Conservation (phyloP, 2,888 invertebrate species). For the Bombyx huttoni region DNA sequence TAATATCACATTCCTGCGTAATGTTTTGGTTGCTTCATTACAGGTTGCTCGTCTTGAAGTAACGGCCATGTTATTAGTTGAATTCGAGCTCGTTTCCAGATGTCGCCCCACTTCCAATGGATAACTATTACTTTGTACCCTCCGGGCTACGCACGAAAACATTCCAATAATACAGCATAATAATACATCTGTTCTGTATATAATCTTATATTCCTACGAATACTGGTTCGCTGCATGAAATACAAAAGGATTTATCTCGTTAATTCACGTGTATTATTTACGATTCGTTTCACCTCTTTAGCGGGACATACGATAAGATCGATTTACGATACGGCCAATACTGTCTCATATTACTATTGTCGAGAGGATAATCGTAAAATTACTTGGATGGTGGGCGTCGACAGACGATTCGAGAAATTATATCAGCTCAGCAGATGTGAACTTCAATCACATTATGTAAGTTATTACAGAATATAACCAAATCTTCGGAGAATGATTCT, state of each 20-base stretch:
- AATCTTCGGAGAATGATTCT: slow-evolving; percentile 24
- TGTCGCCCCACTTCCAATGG: slow-evolving; percentile 38
- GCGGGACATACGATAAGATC: slow-evolving; percentile 48
- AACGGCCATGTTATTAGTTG: slow-evolving; percentile 45
- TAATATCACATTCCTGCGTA: not conserved
- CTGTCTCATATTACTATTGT: slow-evolving; percentile 59
- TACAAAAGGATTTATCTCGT: slow-evolving; percentile 53
- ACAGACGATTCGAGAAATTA: not conserved
- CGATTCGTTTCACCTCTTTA: slow-evolving; percentile 61
- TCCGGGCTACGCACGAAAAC: slow-evolving; percentile 34
- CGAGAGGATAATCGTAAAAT: slow-evolving; percentile 32
- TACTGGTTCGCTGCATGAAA: slow-evolving; percentile 13
- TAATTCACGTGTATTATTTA: slow-evolving; percentile 62
- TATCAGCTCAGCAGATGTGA: not conserved
- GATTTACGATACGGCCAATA: slow-evolving; percentile 58
- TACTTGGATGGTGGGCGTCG: slow-evolving; percentile 14
- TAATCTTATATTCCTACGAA: slow-evolving; percentile 17
- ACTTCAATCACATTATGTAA: not conserved
- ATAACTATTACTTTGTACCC: slow-evolving; percentile 34
- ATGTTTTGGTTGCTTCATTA: slow-evolving; percentile 26
- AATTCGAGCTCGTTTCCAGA: slow-evolving; percentile 38
- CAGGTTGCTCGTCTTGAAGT: slow-evolving; percentile 28
- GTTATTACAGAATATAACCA: slow-evolving; percentile 19
- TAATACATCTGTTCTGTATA: slow-evolving; percentile 21
- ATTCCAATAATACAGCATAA: slow-evolving; percentile 32